Evolutionary conservation across 2,888 invertebrate genomes (phyloP).

Genomic region (Dyspetes luteomarginatus): DNA sequence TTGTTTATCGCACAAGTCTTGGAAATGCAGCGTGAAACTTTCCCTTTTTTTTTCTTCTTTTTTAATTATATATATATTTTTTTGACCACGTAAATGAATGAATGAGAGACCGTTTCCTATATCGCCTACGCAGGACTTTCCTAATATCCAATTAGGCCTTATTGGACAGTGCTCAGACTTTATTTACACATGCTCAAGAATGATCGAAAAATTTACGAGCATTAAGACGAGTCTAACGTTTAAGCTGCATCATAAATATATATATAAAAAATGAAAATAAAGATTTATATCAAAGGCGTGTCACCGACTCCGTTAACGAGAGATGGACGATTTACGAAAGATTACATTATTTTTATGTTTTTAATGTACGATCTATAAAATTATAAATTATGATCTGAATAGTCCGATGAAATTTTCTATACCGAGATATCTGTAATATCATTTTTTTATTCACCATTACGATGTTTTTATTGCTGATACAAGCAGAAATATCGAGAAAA

Average conservation of each 20-base stretch:
- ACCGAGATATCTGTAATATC: background rate
- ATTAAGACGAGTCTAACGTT: slow-evolving; percentile 19
- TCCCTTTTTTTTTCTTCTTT: too few relatives aligned
- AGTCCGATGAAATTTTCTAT: background rate
- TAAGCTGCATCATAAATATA: background rate
- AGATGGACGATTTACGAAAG: background rate
- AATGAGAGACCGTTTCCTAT: background rate
- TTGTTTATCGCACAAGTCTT: too few relatives aligned
- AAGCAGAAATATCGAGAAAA: background rate
- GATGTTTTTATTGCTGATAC: background rate
- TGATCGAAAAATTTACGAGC: slow-evolving; percentile 41
- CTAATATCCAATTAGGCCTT: slow-evolving; percentile 47
- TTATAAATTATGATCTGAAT: background rate
- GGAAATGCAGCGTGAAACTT: too few relatives aligned
- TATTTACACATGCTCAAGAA: background rate
- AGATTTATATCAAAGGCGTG: background rate
- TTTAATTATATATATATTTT: too few relatives aligned
- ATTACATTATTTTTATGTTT: background rate
- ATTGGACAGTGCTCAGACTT: background rate
- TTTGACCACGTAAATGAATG: too few relatives aligned
- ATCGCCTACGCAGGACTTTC: slow-evolving; percentile 2
- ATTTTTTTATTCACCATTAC: background rate
- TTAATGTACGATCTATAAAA: background rate
- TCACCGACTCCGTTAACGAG: background rate
- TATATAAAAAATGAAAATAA: background rate